Evolutionary conservation across 2,797 vertebrate genomes (phyloP), one percentile per base, ranked within the genome.

Genomic region (Notolabrus celidotus): DNA sequence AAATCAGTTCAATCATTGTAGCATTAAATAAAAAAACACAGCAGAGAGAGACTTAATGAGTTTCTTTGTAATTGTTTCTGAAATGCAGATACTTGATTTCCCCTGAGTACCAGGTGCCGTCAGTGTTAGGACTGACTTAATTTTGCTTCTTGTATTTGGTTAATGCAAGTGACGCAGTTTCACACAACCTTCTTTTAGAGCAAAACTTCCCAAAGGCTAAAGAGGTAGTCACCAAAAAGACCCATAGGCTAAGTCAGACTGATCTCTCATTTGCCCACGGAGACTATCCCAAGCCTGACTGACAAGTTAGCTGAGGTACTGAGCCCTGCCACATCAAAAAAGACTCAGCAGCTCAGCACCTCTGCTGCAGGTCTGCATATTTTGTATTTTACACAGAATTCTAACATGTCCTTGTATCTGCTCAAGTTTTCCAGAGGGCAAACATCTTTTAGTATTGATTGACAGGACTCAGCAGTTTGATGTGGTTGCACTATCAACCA

Each of bases 11-110:
- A 36, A 49, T 64, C 67, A 57, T 20, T 52, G 43, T 9, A 42
- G n/a, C 41, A 31, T 66, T 54, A 19, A 20, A 53, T 38, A n/a
- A 69, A 56, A 33, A 29, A 47, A 42, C 27, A 53, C 16, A 50
- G 51, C 31, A 47, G 38, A 63, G 23, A 49, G 22, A 53, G 12
- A 54, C 16, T 57, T 0, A 39, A 46, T 49, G 20, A 8, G 23
- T 38, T 29, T 49, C 41, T 52, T 64, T 66, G 49, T 23, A 39
- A 50, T 51, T 38, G 46, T 54, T 43, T 47, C 25, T 33, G 8
- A 34, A 77, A 72, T 50, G 39, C 56, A 55, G 25, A 49, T 19
- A 27, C 6, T 19, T 67, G 0, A 62, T 58, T 47, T 64, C 57
- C 19, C 25, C 19, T 33, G 16, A 58, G 59, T 7, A 67, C 7